Evolutionary conservation across 2,797 vertebrate genomes (phyloP).

Genomic region (Chelon auratus): DNA sequence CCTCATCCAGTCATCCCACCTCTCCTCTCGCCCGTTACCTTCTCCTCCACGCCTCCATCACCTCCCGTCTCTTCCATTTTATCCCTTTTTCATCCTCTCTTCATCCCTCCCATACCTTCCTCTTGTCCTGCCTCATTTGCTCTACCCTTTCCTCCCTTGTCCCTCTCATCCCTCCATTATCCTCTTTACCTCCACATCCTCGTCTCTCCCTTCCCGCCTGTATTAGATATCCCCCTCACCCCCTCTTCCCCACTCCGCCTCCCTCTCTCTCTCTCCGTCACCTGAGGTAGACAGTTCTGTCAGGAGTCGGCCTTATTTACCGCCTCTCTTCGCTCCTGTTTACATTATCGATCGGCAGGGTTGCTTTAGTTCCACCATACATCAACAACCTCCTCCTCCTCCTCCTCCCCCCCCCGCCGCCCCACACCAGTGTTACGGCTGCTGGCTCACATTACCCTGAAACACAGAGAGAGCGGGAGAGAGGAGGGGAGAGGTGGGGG

Average conservation of each 20-base stretch:
- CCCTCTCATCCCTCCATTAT: conserved; percentile 41
- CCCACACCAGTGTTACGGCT: conserved; percentile 50
- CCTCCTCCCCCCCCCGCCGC: conserved; percentile 4
- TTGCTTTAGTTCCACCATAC: conserved; percentile 86
- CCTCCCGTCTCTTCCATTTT: conserved; percentile 6
- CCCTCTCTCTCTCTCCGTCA: conserved; percentile 68
- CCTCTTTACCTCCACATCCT: conserved; percentile 32
- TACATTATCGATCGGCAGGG: conserved; percentile 87
- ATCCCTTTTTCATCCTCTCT: conserved; percentile 4
- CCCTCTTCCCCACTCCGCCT: conserved; percentile 14
- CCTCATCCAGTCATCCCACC: conserved; percentile 42
- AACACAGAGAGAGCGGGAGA: conserved; percentile 46
- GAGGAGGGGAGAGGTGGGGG: conserved; percentile 4
- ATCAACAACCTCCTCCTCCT: conserved; percentile 68
- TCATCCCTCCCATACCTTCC: conserved; percentile 7
- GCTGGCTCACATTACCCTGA: conserved; percentile 73
- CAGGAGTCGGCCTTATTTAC: conserved; percentile 83
- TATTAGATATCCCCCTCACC: conserved; percentile 52
- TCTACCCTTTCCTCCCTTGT: conserved; percentile 19
- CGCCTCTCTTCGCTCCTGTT: conserved; percentile 83
- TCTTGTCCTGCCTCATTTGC: conserved; percentile 6
- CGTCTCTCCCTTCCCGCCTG: conserved; percentile 20
- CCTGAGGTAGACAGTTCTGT: conserved; percentile 82
- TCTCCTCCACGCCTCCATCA: conserved; percentile 28
- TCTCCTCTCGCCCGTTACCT: conserved; percentile 50